Percentiles rank a stretch among this genome's conserved stretches.
These are phyloP conservation scores for Ceryle rudis DNA, from an alignment of 2,797 vertebrate genomes.

Conservation along the genomic window DNA sequence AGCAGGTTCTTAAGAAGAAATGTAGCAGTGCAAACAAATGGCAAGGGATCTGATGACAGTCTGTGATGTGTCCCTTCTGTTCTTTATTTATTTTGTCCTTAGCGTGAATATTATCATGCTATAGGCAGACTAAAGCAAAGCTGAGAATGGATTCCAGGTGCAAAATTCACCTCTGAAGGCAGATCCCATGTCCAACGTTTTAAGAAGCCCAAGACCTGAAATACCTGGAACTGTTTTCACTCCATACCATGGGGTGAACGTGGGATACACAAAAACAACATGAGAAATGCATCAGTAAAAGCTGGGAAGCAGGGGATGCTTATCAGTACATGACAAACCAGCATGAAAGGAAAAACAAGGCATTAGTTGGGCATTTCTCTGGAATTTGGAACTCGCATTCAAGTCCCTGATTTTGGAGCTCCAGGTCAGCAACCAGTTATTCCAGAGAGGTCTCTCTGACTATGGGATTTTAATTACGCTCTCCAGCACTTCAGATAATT, in stretches of 20 bases:
- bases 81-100: background rate
- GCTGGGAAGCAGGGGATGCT: background rate
- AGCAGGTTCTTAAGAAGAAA: background rate
- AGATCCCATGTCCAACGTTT: rapidly evolving
- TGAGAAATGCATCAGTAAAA: background rate
- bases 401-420: background rate
- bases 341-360: background rate
- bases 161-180: background rate
- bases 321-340: background rate
- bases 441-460: background rate
- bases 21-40: background rate
- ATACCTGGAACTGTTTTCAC: background rate
- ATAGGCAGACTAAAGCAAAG: background rate
- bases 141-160: background rate
- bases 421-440: background rate
- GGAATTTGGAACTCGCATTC: background rate
- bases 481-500: background rate
- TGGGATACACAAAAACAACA: background rate
- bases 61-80: background rate
- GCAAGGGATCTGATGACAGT: background rate
- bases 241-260: background rate
- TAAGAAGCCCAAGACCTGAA: background rate
- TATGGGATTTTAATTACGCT: background rate
- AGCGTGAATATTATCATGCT: background rate
- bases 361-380: background rate